These are phyloP conservation scores for Rhopalosiphum nymphaeae DNA, from an alignment of 2,888 invertebrate genomes.

Conservation along the genomic window DNA sequence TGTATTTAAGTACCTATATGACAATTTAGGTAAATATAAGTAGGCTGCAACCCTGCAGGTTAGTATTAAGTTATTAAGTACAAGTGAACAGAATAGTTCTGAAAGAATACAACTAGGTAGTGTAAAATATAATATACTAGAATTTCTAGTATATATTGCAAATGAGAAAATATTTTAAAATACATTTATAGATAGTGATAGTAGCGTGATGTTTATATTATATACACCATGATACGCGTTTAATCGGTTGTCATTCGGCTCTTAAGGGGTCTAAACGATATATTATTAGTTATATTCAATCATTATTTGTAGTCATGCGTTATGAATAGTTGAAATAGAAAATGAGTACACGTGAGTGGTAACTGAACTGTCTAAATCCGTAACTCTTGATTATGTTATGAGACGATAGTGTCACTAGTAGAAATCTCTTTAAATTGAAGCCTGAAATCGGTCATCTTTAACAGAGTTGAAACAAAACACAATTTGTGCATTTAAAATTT, in stretches of 20 bases:
- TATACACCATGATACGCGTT: not conserved
- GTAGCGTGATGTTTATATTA: not conserved
- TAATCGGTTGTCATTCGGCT: not conserved
- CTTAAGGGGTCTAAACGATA: not conserved
- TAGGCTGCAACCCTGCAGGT: not conserved
- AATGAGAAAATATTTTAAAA: not conserved
- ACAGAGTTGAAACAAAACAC: not conserved
- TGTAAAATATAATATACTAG: not conserved
- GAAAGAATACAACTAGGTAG: not conserved
- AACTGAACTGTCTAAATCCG: not conserved
- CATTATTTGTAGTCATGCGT: not conserved
- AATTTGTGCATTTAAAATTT: not conserved
- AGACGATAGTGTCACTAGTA: not conserved
- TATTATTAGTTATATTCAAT: not conserved
- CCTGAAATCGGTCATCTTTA: not conserved
- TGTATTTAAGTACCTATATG: not conserved
- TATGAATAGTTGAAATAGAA: not conserved
- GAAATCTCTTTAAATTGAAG: not conserved
- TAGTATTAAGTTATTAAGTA: not conserved
- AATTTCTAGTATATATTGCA: not conserved
- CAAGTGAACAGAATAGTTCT: not conserved
- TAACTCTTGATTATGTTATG: not conserved
- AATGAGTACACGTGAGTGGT: no score
- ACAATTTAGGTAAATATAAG: not conserved
- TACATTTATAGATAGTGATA: not conserved